These are phyloP conservation scores for Furcula furcula DNA, from an alignment of 2,888 invertebrate species.

Conservation along the genomic window DNA sequence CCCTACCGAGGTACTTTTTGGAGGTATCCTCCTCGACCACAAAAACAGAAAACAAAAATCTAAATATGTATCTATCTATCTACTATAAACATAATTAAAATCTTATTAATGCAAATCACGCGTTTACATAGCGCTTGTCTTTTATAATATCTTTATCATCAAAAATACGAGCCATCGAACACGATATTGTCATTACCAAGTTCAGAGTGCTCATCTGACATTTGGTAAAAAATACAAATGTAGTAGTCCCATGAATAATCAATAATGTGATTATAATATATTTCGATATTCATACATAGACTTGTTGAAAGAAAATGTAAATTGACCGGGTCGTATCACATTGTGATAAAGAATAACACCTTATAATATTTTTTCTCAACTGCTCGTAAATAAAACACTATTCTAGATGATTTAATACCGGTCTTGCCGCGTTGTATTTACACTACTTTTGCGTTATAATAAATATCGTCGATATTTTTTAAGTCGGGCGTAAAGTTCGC, in stretches of 20 bases:
- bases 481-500: constrained; percentile 49
- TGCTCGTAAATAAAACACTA: constrained; percentile 45
- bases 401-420: constrained; percentile 55
- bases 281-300: constrained; percentile 21
- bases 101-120: background rate
- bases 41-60: too few species aligned
- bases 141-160: constrained; percentile 18
- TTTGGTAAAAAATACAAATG: constrained; percentile 34
- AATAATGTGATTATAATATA: constrained; percentile 42
- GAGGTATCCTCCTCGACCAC: too few species aligned
- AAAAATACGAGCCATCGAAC: constrained; percentile 20
- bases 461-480: constrained; percentile 63
- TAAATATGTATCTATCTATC: too few species aligned
- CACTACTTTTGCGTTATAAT: constrained; percentile 57
- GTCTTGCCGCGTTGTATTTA: constrained; percentile 58
- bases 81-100: background rate
- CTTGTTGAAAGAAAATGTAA: constrained; percentile 45
- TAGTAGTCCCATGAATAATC: constrained; percentile 41
- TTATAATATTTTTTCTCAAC: constrained; percentile 35
- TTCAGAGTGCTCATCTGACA: constrained; percentile 34
- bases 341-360: constrained; percentile 36
- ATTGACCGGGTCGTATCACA: constrained; percentile 33
- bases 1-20: too few species aligned
- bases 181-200: constrained; percentile 31
- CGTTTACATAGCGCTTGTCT: constrained; percentile 9